A percentile compares a stretch with the other conserved stretches of the same genome.
Evolutionary conservation across 2,113 vertebrate species (phyloP).

Genomic region (Hyla sarda): DNA sequence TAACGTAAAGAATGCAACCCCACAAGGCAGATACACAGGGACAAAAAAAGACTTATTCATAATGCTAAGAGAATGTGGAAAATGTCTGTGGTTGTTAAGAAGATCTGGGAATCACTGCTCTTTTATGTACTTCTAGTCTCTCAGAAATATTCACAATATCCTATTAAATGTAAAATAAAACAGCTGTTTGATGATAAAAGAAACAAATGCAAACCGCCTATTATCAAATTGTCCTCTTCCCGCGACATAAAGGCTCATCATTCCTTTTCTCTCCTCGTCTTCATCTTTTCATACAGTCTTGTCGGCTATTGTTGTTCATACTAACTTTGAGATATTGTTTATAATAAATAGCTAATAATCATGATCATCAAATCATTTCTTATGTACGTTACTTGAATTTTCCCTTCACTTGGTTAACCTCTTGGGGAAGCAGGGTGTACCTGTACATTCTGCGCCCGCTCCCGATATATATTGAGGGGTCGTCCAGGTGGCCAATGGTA

Average conservation of each 20-base stretch:
- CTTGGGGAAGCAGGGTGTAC: background rate
- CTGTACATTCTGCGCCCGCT: too few relatives aligned
- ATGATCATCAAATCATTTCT: too few relatives aligned
- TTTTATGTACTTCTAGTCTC: background rate
- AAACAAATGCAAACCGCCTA: background rate
- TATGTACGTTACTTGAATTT: background rate
- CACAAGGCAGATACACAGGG: background rate
- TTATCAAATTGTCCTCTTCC: background rate
- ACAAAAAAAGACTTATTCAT: slow-evolving; percentile 21
- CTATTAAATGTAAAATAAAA: slow-evolving; percentile 12
- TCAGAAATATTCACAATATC: background rate
- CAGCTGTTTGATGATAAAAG: background rate
- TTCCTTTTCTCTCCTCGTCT: background rate
- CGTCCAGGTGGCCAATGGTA: too few relatives aligned
- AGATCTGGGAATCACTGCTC: slow-evolving; percentile 10
- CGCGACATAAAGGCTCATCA: background rate
- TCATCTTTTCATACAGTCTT: background rate
- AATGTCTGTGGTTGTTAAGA: slow-evolving; percentile 15
- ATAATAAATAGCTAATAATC: background rate
- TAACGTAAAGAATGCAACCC: slow-evolving; percentile 37
- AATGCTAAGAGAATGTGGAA: slow-evolving; percentile 27
- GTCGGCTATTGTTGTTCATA: background rate
- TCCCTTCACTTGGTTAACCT: background rate
- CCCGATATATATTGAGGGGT: too few relatives aligned
- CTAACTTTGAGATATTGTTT: background rate